These are phyloP conservation scores for Motacilla alba DNA, from an alignment of 2,113 vertebrate genomes.

Conservation along the genomic window DNA sequence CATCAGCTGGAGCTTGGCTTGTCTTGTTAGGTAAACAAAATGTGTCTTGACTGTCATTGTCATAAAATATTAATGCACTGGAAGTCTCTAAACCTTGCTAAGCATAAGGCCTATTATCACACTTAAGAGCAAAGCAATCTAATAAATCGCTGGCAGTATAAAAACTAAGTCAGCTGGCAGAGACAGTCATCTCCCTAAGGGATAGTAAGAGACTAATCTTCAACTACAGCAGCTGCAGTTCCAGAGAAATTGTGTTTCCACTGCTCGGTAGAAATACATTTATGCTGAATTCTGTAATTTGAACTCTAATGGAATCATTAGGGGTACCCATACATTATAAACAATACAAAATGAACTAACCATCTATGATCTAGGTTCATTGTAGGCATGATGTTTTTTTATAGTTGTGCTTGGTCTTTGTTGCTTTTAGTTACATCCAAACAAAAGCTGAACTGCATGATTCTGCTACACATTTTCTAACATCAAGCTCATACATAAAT, in stretches of 20 bases:
- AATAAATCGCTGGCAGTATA: constrained; percentile 81
- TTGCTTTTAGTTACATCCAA: constrained; percentile 9
- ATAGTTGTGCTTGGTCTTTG: constrained; percentile 23
- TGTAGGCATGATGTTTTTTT: constrained; percentile 5
- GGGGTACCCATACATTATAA: constrained; percentile 59
- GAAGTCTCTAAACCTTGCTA: constrained; percentile 85
- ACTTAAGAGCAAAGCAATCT: constrained; percentile 84
- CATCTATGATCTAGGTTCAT: constrained; percentile 32
- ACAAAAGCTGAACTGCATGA: constrained; percentile 29
- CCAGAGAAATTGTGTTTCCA: constrained; percentile 74
- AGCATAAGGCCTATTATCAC: constrained; percentile 85
- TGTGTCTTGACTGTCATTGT: constrained; percentile 81
- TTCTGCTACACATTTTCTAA: constrained; percentile 33
- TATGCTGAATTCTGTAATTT: constrained; percentile 77
- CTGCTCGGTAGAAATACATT: constrained; percentile 73
- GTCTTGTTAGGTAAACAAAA: constrained; percentile 86
- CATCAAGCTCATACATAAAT: constrained; percentile 64
- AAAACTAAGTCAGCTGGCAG: constrained; percentile 83
- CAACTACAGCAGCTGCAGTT: constrained; percentile 77
- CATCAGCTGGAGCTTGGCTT: constrained; percentile 72
- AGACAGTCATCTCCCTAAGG: constrained; percentile 80
- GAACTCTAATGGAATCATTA: constrained; percentile 75
- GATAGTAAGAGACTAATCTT: constrained; percentile 79
- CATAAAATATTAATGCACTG: constrained; percentile 86
- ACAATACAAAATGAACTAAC: constrained; percentile 62